phyloP scores from a whole-genome alignment of 2,888 invertebrate species.

The Ectemnius lituratus region DNA sequence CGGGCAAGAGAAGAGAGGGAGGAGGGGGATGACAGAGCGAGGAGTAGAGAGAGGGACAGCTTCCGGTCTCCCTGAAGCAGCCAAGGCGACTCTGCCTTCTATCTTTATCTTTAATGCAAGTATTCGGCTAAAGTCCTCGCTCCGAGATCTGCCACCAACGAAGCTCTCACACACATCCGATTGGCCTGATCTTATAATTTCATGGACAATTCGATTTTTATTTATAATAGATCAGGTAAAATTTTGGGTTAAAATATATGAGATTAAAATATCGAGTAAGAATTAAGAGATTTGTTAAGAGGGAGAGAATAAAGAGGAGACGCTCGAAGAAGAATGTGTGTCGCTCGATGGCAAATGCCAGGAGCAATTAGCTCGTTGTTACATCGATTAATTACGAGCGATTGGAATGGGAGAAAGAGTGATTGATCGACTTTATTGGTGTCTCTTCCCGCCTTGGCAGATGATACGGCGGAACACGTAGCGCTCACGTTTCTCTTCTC shows the following conservation, averaged over 20 bases:
- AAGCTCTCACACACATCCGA: no score
- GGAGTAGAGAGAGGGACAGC: conserved; percentile 56
- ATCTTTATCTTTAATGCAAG: conserved; percentile 39
- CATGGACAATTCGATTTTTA: not conserved
- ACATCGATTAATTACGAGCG: conserved; percentile 59
- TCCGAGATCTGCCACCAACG: not conserved
- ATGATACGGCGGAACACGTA: conserved; percentile 37
- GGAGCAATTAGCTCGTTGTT: conserved; percentile 53
- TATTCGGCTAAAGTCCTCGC: conserved; percentile 21
- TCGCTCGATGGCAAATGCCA: conserved; percentile 55
- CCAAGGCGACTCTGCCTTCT: conserved; percentile 31
- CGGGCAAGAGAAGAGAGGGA: conserved; percentile 18
- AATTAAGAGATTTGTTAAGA: conserved; percentile 2
- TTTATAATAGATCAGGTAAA: no score
- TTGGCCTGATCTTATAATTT: not conserved
- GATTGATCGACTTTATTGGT: conserved; percentile 62
- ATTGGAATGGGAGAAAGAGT: conserved; percentile 54
- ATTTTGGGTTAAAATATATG: no score
- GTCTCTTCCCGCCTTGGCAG: conserved; percentile 20
- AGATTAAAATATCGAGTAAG: not conserved
- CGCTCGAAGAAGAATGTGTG: conserved; percentile 19
- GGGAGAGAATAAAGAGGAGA: conserved; percentile 9
- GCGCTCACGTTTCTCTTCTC: not conserved
- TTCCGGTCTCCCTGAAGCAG: conserved; percentile 58
- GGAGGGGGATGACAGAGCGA: conserved; percentile 33